Percentiles rank a stretch among this genome's conserved stretches.
These are phyloP conservation scores for Bubo bubo DNA, from an alignment of 2,113 vertebrate species.

Conservation along the genomic window DNA sequence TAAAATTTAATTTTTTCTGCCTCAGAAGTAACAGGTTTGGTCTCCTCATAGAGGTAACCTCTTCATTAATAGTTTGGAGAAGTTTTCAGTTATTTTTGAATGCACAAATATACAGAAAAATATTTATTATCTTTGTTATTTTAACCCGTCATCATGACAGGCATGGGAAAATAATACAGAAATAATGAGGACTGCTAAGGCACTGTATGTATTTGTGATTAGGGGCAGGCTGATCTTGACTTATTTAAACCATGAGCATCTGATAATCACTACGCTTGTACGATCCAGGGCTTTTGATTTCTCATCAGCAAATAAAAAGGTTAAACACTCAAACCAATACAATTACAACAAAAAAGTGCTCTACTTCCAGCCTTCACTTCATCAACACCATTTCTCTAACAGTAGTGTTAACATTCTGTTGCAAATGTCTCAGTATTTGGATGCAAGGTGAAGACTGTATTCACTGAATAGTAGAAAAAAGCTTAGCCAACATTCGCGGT, in stretches of 20 bases:
- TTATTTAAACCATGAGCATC: background rate
- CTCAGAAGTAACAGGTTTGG: background rate
- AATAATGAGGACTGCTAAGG: background rate
- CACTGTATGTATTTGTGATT: rapidly evolving
- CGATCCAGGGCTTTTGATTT: background rate
- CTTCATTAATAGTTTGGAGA: background rate
- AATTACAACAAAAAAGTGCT: background rate
- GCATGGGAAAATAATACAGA: background rate
- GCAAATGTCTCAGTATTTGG: background rate
- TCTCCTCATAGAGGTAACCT: background rate
- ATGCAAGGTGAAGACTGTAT: background rate
- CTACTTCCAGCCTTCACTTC: background rate
- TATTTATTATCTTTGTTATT: background rate
- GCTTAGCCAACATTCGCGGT: background rate
- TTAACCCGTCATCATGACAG: background rate
- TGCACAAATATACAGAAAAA: background rate
- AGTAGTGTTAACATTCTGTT: background rate
- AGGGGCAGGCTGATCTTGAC: background rate
- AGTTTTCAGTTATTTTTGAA: background rate
- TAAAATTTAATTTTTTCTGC: background rate
- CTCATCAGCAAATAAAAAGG: background rate
- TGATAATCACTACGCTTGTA: background rate
- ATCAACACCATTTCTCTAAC: background rate
- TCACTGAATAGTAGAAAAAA: background rate
- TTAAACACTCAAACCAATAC: background rate